These are phyloP conservation scores for Mythimna ferrago DNA, from an alignment of 2,888 invertebrate species.

Conservation along the genomic window DNA sequence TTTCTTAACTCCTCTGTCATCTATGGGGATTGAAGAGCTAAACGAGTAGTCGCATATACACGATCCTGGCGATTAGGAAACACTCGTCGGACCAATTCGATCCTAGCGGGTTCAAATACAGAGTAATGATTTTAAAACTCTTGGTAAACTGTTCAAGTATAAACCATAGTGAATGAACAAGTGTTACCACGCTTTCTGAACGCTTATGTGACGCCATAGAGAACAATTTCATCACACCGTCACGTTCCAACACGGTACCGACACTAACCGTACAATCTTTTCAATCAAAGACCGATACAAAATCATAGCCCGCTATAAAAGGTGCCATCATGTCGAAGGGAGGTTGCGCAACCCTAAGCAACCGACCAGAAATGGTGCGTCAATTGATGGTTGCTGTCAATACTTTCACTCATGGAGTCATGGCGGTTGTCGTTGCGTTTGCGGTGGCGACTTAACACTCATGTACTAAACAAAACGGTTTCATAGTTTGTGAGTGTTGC, in stretches of 20 bases:
- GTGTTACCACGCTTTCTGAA: constrained; percentile 24
- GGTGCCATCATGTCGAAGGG: constrained; percentile 56
- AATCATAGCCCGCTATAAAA: constrained; percentile 49
- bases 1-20: too few relatives aligned
- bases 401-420: constrained; percentile 67
- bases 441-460: constrained; percentile 44
- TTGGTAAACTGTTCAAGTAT: background rate
- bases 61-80: too few relatives aligned
- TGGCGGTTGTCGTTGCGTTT: constrained; percentile 6
- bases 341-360: constrained; percentile 64
- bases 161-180: background rate
- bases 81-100: too few relatives aligned
- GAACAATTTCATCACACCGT: constrained; percentile 34
- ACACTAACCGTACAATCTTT: constrained; percentile 50
- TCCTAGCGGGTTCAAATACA: too few relatives aligned
- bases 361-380: constrained; percentile 52
- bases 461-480: constrained; percentile 60
- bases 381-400: constrained; percentile 56
- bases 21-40: too few relatives aligned
- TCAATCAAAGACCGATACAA: constrained; percentile 52
- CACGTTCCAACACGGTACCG: constrained; percentile 11
- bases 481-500: constrained; percentile 16
- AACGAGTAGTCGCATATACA: too few relatives aligned
- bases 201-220: constrained; percentile 13
- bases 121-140: background rate